Percentiles rank a stretch among this genome's conserved stretches.
Evolutionary conservation across 2,888 invertebrate species (phyloP).

Genomic region (Tridacna crocea): DNA sequence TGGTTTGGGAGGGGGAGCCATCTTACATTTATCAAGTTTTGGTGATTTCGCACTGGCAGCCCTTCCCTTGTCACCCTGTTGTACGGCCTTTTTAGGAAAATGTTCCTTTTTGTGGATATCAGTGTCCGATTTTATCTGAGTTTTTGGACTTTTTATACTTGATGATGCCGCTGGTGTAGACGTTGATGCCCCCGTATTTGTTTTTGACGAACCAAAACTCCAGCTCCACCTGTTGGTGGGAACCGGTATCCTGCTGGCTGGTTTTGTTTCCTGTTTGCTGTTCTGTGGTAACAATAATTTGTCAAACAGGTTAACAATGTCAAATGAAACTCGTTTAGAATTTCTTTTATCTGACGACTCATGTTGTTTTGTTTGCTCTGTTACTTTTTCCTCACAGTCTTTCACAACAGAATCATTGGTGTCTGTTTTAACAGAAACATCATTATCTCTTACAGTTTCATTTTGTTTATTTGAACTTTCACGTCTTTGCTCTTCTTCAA

Average conservation of each 20-base stretch:
- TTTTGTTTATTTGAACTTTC: constrained; percentile 3
- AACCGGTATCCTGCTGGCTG: constrained; percentile 46
- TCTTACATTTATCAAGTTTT: constrained; percentile 21
- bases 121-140: constrained; percentile 29
- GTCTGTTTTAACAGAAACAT: neutral
- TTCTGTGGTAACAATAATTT: constrained; percentile 73
- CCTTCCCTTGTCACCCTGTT: constrained; percentile 25
- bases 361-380: constrained; percentile 29
- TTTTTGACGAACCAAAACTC: constrained; percentile 54
- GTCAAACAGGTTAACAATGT: constrained; percentile 77
- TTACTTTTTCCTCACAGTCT: constrained; percentile 36
- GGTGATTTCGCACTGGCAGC: constrained; percentile 11
- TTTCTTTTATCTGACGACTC: constrained; percentile 46
- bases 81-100: constrained; percentile 42
- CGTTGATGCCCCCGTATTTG: neutral
- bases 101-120: constrained; percentile 43
- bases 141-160: constrained; percentile 15
- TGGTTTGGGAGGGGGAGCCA: constrained; percentile 61
- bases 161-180: neutral
- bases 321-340: constrained; percentile 69
- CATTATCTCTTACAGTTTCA: neutral
- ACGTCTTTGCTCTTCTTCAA: constrained; percentile 53
- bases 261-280: constrained; percentile 46
- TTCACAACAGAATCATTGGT: neutral
- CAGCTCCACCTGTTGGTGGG: constrained; percentile 61